Evolutionary conservation across 1,140 invertebrate genomes (phyloP).

Genomic region (Orchesella cincta): DNA sequence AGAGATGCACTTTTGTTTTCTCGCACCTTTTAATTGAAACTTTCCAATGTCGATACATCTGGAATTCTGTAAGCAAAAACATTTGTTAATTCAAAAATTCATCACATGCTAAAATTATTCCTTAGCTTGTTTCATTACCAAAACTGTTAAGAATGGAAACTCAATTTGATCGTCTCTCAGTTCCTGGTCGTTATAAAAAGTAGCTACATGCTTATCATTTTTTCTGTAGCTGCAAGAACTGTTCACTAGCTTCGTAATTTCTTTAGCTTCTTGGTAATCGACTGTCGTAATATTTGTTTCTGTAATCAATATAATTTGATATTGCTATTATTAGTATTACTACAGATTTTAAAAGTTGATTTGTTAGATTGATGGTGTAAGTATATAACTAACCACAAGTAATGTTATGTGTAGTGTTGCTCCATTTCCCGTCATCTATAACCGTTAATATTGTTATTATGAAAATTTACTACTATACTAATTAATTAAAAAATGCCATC

Average conservation of each 20-base stretch:
- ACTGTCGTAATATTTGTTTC: not conserved
- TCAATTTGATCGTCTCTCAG: conserved; percentile 73
- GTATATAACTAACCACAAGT: conserved; percentile 65
- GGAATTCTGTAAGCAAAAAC: conserved; percentile 52
- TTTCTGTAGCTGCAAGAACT: conserved; percentile 74
- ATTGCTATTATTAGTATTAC: too few relatives aligned
- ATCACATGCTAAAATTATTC: too few relatives aligned
- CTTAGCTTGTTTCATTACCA: conserved; percentile 59
- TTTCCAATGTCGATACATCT: conserved; percentile 84
- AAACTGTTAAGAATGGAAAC: conserved; percentile 70
- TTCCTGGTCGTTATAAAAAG: conserved; percentile 75
- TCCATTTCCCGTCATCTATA: conserved; percentile 80
- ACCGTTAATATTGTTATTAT: too few relatives aligned
- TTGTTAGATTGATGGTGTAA: not conserved
- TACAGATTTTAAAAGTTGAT: not conserved
- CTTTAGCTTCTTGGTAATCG: not conserved
- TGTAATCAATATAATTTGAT: too few relatives aligned
- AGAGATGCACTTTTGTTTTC: conserved; percentile 69
- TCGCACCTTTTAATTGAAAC: conserved; percentile 63
- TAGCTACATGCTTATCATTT: conserved; percentile 74
- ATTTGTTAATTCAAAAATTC: not conserved
- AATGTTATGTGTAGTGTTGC: conserved; percentile 67
- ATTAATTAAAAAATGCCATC: too few relatives aligned
- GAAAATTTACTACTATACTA: too few relatives aligned
- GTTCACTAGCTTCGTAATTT: conserved; percentile 59